phyloP scores from a whole-genome alignment of 2,797 vertebrate genomes.

The Sparidentex hasta region DNA sequence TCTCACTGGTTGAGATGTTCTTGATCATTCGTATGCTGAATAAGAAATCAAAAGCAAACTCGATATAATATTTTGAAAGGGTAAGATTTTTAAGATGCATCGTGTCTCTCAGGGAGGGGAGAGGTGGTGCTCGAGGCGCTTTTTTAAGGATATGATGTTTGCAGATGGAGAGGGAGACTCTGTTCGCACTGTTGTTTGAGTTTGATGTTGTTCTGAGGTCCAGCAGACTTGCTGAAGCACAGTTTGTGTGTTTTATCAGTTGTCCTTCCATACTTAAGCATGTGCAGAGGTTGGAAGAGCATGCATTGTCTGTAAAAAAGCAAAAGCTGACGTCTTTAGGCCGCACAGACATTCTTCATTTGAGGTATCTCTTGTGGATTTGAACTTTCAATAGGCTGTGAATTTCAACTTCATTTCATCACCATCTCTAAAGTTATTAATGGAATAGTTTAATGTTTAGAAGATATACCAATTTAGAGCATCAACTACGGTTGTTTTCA shows the following conservation, averaged over 20 bases:
- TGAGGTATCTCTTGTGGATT: background rate
- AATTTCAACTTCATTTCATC: slow-evolving; percentile 15
- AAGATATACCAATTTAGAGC: background rate
- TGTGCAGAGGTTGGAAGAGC: background rate
- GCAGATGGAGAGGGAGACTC: slow-evolving; percentile 1
- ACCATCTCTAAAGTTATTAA: background rate
- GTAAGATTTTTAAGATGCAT: slow-evolving; percentile 24
- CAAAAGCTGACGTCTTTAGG: background rate
- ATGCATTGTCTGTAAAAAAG: background rate
- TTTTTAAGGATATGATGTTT: slow-evolving; percentile 14
- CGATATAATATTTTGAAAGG: slow-evolving; percentile 22
- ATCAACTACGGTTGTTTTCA: no score
- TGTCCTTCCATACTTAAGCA: background rate
- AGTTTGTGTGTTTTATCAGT: slow-evolving; percentile 10
- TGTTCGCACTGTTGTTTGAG: slow-evolving; percentile 11
- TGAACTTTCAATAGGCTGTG: background rate
- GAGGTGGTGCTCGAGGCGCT: background rate
- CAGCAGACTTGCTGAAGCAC: background rate
- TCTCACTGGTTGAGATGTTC: slow-evolving; percentile 13
- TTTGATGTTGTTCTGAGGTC: slow-evolving; percentile 9
- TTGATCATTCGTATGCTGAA: slow-evolving; percentile 26
- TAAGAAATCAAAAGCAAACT: slow-evolving; percentile 35
- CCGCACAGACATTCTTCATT: background rate
- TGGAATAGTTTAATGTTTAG: background rate
- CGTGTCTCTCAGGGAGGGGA: background rate